phyloP scores from a whole-genome alignment of 2,888 invertebrate species.

The Drosophila nr. medialis region DNA sequence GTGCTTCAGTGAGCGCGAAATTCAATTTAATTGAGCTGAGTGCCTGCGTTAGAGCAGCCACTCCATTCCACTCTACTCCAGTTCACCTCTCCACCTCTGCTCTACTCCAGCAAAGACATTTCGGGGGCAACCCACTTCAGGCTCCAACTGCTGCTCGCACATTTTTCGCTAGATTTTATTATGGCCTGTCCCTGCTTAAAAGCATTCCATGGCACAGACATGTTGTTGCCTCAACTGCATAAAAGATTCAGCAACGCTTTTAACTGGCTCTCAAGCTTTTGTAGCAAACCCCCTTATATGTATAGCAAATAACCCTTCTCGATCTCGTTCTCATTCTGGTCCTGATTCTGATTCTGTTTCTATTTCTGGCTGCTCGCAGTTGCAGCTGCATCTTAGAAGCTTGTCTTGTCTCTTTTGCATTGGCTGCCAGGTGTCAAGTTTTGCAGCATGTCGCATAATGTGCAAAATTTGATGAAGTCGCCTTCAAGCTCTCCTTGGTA shows the following conservation, averaged over 20 bases:
- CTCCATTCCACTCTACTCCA: not conserved
- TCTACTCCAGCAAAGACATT: conserved; percentile 11
- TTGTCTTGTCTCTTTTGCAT: conserved; percentile 54
- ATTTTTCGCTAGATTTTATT: conserved; percentile 77
- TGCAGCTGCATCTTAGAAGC: conserved; percentile 44
- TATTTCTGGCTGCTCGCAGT: conserved; percentile 36
- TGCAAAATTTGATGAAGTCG: conserved; percentile 81
- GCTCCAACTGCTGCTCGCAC: conserved; percentile 56
- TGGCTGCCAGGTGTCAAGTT: conserved; percentile 75
- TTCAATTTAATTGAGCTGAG: conserved; percentile 82
- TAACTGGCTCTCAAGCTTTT: conserved; percentile 71
- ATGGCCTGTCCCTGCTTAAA: conserved; percentile 75
- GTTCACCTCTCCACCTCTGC: not conserved
- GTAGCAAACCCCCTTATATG: not conserved
- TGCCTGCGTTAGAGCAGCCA: conserved; percentile 55
- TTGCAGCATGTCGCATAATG: conserved; percentile 79
- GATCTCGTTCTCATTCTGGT: conserved; percentile 1
- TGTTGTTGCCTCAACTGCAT: conserved; percentile 60
- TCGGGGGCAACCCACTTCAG: conserved; percentile 26
- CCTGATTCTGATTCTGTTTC: conserved; percentile 16
- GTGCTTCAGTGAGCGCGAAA: conserved; percentile 82
- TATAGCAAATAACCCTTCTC: not conserved
- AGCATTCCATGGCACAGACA: conserved; percentile 73
- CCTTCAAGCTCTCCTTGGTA: conserved; percentile 28
- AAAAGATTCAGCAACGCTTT: conserved; percentile 80